Conservation (phyloP, 2,113 vertebrate species). For the Phalacrocorax pelagicus region DNA sequence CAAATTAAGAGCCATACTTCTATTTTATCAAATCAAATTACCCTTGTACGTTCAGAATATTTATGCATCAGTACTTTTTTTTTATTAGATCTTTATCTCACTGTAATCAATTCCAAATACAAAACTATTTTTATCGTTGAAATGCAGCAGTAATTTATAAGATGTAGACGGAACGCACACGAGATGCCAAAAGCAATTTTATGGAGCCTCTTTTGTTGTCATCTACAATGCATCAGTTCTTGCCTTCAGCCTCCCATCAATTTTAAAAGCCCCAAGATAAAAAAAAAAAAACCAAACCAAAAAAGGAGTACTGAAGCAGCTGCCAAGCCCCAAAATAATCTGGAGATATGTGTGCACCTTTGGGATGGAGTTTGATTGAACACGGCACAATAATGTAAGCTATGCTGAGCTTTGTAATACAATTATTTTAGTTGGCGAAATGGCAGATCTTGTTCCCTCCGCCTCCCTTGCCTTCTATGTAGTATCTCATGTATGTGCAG, state of each 20-base stretch:
- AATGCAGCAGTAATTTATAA: constrained; percentile 53
- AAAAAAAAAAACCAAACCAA: neutral
- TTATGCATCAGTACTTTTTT: constrained; percentile 19
- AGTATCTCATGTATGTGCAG: neutral
- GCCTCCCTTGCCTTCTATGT: neutral
- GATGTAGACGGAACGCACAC: constrained; percentile 37
- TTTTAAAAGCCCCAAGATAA: constrained; percentile 37
- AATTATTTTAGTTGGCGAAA: neutral
- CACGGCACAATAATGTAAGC: neutral
- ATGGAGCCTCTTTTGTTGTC: constrained; percentile 59
- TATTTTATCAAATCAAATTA: constrained; percentile 45
- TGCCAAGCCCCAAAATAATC: constrained; percentile 7
- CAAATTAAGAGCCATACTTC: constrained; percentile 30
- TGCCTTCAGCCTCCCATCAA: constrained; percentile 53
- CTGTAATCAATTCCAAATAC: constrained; percentile 66
- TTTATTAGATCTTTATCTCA: constrained; percentile 44
- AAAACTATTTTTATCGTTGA: constrained; percentile 47
- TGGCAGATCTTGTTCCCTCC: neutral
- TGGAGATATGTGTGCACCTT: neutral
- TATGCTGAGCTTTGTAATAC: neutral
- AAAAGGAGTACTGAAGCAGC: neutral
- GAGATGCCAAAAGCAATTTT: constrained; percentile 63
- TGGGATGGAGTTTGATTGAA: neutral
- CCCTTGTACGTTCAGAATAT: constrained; percentile 1
- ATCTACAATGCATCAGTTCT: constrained; percentile 50